These are phyloP conservation scores for Agapornis canus DNA, from an alignment of 2,797 vertebrate species.

Conservation along the genomic window DNA sequence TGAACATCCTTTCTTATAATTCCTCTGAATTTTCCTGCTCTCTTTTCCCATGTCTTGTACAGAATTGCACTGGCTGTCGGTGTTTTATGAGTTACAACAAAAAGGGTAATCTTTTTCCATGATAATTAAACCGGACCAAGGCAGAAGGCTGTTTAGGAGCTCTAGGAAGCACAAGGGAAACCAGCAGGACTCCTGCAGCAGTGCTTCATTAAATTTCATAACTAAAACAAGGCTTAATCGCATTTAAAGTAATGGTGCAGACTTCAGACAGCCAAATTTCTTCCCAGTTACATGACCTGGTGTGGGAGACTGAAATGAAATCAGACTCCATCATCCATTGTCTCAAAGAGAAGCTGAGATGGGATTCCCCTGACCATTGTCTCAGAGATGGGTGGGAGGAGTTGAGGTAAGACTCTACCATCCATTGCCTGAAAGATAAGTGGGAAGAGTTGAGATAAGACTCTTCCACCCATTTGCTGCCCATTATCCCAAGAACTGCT, in stretches of 20 bases:
- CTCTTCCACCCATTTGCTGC: background rate
- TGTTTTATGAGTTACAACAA: background rate
- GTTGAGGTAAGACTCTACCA: background rate
- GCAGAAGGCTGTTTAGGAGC: background rate
- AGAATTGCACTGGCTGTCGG: background rate
- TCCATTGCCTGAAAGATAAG: background rate
- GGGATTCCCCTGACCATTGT: background rate
- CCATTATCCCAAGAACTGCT: background rate
- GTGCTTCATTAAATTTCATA: background rate
- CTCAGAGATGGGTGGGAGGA: background rate
- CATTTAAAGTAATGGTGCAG: background rate
- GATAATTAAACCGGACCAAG: background rate
- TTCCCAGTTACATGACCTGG: background rate
- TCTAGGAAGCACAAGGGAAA: background rate
- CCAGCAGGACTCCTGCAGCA: background rate
- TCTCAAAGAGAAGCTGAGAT: background rate
- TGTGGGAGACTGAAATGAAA: background rate
- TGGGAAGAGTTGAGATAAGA: background rate
- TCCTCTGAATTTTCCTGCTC: background rate
- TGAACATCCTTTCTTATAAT: accelerated
- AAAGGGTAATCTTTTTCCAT: background rate
- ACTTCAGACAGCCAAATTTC: background rate
- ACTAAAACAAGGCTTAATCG: background rate
- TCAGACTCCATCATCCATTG: background rate
- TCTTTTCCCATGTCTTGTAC: background rate